Conservation (phyloP, 2,797 vertebrate genomes). For the Bradypodion ventrale region DNA sequence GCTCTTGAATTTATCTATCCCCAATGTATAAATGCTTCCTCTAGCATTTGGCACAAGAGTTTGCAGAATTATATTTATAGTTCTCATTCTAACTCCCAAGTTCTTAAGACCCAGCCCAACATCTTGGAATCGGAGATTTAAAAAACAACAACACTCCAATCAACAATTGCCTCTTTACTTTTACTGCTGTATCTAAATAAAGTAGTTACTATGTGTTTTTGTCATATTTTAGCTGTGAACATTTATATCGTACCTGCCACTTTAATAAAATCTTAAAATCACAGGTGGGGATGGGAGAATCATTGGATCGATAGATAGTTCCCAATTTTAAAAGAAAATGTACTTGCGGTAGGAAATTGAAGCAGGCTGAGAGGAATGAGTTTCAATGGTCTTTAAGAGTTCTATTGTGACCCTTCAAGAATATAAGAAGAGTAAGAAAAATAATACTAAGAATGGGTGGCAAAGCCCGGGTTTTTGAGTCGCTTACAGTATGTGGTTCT, state of each 20-base stretch:
- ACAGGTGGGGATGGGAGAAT: background rate
- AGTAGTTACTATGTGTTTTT: background rate
- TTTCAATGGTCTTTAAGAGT: background rate
- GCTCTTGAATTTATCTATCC: background rate
- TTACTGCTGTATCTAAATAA: background rate
- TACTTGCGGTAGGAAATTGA: background rate
- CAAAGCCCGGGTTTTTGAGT: slow-evolving; percentile 10
- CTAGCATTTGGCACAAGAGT: background rate
- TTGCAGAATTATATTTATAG: background rate
- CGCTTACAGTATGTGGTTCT: background rate
- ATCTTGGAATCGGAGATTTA: background rate
- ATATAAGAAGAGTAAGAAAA: slow-evolving; percentile 8
- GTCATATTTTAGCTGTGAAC: background rate
- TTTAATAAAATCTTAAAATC: background rate
- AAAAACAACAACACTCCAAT: too few species aligned
- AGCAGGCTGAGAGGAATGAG: background rate
- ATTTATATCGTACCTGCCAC: background rate
- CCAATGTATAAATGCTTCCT: background rate
- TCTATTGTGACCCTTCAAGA: background rate
- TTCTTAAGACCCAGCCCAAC: background rate
- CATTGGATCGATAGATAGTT: too few species aligned
- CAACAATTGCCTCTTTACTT: background rate
- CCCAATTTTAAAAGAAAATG: background rate
- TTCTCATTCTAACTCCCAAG: background rate
- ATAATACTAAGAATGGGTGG: background rate